phyloP scores from a whole-genome alignment of 2,797 vertebrate genomes.

The Diglossa cyanea region DNA sequence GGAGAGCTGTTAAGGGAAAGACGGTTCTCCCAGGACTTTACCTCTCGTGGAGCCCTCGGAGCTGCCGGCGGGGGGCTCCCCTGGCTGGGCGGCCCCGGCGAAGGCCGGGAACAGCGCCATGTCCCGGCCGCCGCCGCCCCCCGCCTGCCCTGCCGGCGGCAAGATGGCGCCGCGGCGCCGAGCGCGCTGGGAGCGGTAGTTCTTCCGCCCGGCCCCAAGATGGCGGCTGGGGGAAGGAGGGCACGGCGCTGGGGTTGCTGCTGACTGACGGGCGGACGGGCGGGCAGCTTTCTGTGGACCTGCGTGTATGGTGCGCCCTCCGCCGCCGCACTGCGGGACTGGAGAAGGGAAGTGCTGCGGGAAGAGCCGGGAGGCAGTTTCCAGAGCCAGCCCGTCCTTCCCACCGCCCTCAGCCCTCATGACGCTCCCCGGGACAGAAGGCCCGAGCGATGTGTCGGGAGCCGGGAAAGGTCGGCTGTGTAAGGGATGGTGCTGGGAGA shows the following conservation, averaged over 20 bases:
- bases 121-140: background rate
- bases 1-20: background rate
- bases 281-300: rapidly evolving
- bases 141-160: background rate
- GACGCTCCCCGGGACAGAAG: rapidly evolving
- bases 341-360: background rate
- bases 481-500: background rate
- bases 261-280: rapidly evolving
- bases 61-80: background rate
- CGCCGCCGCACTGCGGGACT: too few relatives aligned
- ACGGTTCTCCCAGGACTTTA: background rate
- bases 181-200: constrained; percentile 52
- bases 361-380: background rate
- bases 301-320: rapidly evolving
- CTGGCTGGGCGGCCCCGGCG: background rate
- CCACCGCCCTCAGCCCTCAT: rapidly evolving
- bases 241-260: rapidly evolving
- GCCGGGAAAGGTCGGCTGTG: background rate
- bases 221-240: rapidly evolving
- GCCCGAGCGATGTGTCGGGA: rapidly evolving
- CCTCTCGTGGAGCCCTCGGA: constrained; percentile 33
- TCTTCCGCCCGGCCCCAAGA: background rate
- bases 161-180: constrained; percentile 1
- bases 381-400: background rate
- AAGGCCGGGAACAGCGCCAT: constrained; percentile 75